These are phyloP conservation scores for Octomys mimax DNA, from an alignment of 2,797 vertebrate species.

Conservation along the genomic window DNA sequence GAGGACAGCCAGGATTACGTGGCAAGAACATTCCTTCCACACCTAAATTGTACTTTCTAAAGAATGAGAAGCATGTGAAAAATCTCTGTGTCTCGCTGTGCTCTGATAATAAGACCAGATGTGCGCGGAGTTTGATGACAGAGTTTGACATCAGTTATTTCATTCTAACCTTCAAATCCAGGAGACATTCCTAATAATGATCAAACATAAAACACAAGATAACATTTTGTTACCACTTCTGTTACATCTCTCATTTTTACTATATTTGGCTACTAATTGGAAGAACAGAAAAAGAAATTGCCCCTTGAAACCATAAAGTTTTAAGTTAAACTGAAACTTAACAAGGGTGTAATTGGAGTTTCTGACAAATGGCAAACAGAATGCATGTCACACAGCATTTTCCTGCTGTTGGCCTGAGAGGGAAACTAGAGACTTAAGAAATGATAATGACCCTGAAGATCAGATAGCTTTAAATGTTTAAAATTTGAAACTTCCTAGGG, in stretches of 20 bases:
- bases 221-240: slow-evolving; percentile 16
- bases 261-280: slow-evolving; percentile 27
- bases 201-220: neutral
- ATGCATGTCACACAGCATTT: neutral
- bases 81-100: slow-evolving; percentile 36
- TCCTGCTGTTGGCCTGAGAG: neutral
- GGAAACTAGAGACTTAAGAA: slow-evolving; percentile 31
- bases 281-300: slow-evolving; percentile 21
- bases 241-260: neutral
- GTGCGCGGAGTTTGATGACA: neutral
- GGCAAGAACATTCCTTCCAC: slow-evolving; percentile 58
- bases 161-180: neutral
- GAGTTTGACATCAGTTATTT: neutral
- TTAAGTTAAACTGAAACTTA: slow-evolving; percentile 18
- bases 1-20: slow-evolving; percentile 1
- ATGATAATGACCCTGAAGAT: slow-evolving; percentile 18
- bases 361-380: neutral
- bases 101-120: slow-evolving; percentile 11
- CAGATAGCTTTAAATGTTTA: slow-evolving; percentile 51
- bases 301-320: neutral
- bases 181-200: neutral
- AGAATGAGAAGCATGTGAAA: slow-evolving; percentile 63
- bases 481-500: slow-evolving; percentile 31
- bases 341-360: neutral
- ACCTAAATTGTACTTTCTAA: slow-evolving; percentile 58